Conservation (phyloP, 2,888 invertebrate genomes). For the Brachylomia viminalis region DNA sequence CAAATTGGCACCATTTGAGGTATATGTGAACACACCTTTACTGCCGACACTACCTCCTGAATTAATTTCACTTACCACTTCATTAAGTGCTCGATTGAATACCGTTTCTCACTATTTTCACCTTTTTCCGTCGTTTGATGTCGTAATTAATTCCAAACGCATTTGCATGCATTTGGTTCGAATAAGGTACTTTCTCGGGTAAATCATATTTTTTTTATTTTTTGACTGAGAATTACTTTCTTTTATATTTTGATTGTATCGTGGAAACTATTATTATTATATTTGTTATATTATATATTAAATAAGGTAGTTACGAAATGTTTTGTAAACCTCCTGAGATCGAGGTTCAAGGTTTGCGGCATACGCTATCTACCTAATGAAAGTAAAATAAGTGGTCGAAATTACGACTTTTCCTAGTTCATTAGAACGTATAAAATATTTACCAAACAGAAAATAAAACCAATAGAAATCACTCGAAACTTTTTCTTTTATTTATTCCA, state of each 20-base stretch:
- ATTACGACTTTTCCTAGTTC: neutral
- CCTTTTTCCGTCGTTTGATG: constrained; percentile 4
- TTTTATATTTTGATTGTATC: constrained; percentile 25
- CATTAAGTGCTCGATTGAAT: constrained; percentile 38
- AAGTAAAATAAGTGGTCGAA: constrained; percentile 4
- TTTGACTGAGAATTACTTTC: constrained; percentile 10
- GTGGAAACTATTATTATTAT: constrained; percentile 26
- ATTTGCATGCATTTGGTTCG: constrained; percentile 25
- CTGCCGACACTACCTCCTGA: neutral
- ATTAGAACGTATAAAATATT: neutral
- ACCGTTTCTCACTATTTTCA: constrained; percentile 28
- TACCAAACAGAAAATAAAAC: neutral
- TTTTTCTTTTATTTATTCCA: constrained; percentile 6
- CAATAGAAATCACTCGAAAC: neutral
- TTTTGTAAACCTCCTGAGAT: neutral
- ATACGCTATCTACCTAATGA: neutral
- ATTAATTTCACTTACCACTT: constrained; percentile 33
- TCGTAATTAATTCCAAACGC: constrained; percentile 21
- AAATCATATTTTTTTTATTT: constrained; percentile 10
- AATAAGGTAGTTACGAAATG: constrained; percentile 28
- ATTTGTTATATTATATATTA: too few species aligned
- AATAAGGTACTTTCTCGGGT: constrained; percentile 18
- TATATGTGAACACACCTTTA: constrained; percentile 20
- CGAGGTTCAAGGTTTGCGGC: constrained; percentile 23
- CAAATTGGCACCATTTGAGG: neutral